Conservation (phyloP, 1,140 invertebrate species). For the Zaprionus gabonicus region DNA sequence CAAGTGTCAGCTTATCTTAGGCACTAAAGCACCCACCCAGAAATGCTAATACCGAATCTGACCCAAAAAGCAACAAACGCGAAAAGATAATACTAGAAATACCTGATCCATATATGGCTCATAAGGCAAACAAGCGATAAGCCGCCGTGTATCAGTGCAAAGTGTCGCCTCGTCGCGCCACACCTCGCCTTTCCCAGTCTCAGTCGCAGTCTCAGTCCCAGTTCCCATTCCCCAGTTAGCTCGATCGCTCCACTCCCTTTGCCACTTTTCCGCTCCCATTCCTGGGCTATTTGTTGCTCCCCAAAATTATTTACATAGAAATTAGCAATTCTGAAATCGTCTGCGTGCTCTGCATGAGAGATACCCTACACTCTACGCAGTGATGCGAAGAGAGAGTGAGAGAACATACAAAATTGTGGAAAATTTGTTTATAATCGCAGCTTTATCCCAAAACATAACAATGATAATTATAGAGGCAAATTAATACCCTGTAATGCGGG, state of each 20-base stretch:
- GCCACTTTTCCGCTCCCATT: constrained; percentile 1
- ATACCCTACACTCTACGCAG: constrained; percentile 7
- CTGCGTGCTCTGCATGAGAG: neutral
- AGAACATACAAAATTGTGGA: neutral
- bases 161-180: constrained; percentile 49
- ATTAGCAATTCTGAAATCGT: constrained; percentile 69
- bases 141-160: constrained; percentile 59
- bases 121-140: constrained; percentile 69
- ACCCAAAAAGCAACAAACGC: constrained; percentile 59
- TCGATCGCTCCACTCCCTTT: constrained; percentile 1
- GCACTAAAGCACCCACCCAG: constrained; percentile 58
- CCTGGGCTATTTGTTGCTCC: constrained; percentile 40
- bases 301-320: constrained; percentile 75
- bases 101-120: constrained; percentile 43
- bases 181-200: constrained; percentile 21
- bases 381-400: neutral
- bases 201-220: neutral
- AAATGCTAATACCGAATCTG: constrained; percentile 67
- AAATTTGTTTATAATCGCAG: constrained; percentile 2
- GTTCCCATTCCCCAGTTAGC: neutral
- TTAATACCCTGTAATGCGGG: neutral
- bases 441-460: neutral
- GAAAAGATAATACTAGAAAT: constrained; percentile 52
- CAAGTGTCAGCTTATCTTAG: constrained; percentile 50
- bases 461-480: neutral